Evolutionary conservation across 2,888 invertebrate species (phyloP).

Genomic region (Malthinus flaveolus): DNA sequence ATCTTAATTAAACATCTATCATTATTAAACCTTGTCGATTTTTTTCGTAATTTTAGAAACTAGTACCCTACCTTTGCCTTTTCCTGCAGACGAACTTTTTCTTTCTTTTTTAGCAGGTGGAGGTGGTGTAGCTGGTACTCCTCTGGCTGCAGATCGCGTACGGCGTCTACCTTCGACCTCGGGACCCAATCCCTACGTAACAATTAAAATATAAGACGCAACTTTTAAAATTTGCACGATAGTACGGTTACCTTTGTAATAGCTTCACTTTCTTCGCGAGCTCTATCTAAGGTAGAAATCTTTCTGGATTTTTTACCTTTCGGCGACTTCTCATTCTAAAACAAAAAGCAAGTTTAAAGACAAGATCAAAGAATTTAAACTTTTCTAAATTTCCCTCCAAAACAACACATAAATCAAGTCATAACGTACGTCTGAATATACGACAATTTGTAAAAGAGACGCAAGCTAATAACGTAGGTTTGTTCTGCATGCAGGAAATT

Average conservation of each 20-base stretch:
- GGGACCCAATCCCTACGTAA: slow-evolving; percentile 54
- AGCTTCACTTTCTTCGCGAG: slow-evolving; percentile 58
- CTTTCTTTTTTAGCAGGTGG: slow-evolving; percentile 58
- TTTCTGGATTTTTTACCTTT: slow-evolving; percentile 56
- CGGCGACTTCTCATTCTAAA: slow-evolving; percentile 52
- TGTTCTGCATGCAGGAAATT: slow-evolving; percentile 21
- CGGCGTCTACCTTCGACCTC: slow-evolving; percentile 61
- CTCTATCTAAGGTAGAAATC: slow-evolving; percentile 55
- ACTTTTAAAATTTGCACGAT: not conserved
- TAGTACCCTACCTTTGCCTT: slow-evolving; percentile 41
- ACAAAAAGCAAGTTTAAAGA: slow-evolving; percentile 18
- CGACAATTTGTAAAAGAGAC: slow-evolving; percentile 23
- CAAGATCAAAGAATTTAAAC: slow-evolving; percentile 20
- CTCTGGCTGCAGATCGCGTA: slow-evolving; percentile 61
- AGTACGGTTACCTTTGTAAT: slow-evolving; percentile 54
- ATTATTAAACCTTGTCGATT: too few relatives aligned
- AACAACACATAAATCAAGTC: slow-evolving; percentile 40
- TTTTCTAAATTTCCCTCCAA: slow-evolving; percentile 54
- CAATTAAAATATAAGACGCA: not conserved
- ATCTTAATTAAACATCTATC: too few relatives aligned
- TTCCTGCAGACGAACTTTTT: slow-evolving; percentile 40
- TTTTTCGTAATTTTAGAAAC: too few relatives aligned
- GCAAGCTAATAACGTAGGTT: slow-evolving; percentile 29
- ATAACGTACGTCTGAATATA: slow-evolving; percentile 30
- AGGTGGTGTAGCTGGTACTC: slow-evolving; percentile 58